Base-by-base conservation (phyloP, 2,888 invertebrate species). In the Beris chalybata region DNA sequence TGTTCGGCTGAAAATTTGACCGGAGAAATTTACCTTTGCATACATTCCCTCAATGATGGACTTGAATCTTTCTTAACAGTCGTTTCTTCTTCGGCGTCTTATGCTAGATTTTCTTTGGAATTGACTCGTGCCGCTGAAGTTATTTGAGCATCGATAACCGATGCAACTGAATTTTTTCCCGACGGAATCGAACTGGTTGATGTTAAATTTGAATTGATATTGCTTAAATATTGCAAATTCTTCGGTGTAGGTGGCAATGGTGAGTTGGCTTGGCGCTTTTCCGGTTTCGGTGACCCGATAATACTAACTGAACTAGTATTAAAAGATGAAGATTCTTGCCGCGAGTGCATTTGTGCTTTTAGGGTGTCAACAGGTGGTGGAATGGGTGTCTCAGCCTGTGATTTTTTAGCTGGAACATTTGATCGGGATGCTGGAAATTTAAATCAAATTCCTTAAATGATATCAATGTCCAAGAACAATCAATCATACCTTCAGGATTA, bases 221-320 rank as follows among this genome's bases (percentile, higher is more conserved):
- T 79, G 67, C 79, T 80, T 38, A 74, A 67, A 69, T 74, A 65
- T 58, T 71, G 71, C 13, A 71, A 67, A 67, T 70, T 72, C 67
- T 80, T 81, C 13, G 91, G 91, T 2, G 92, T 91, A 4, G 93
- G 93, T 5, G 93, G 93, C 32, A 93, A 79, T 0, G 93, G 94
- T 0, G 93, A 93, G 79, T 94, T 94, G 0, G 93, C 93, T 78
- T 92, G 92, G 3, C 94, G 86, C 81, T 93, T 92, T 79, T 94
- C 93, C 0, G 93, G 93, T 77, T 93, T 93, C 0, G 93, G 93
- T 0, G 93, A 93, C 12, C 92, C 89, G n/a, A 90, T 81, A 73
- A 89, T 90, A 38, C 88, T 86, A 71, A 88, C 86, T 5, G 89
- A 89, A 71, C 88, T 88, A 13, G 85, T 85, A 70, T 87, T 88